These are phyloP conservation scores for Strigops habroptila DNA, from an alignment of 2,113 vertebrate genomes.

Conservation along the genomic window DNA sequence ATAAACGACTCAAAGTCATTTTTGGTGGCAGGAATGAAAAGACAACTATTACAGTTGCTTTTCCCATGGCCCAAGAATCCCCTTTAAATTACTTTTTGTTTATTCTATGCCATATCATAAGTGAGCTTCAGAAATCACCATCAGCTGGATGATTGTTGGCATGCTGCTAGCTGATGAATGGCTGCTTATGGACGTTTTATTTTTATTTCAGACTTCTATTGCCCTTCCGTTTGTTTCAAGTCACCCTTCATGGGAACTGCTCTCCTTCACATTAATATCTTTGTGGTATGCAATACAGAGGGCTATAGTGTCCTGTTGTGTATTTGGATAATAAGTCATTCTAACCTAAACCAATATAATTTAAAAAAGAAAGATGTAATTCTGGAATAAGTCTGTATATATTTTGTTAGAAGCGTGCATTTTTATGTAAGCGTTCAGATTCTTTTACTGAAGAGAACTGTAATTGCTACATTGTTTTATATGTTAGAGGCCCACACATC, in stretches of 20 bases:
- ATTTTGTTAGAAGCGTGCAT: not conserved
- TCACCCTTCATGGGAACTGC: not conserved
- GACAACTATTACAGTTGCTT: not conserved
- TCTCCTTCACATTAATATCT: not conserved
- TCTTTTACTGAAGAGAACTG: constrained; percentile 46
- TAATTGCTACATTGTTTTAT: constrained; percentile 28
- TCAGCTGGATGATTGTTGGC: not conserved
- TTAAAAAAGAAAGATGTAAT: not conserved
- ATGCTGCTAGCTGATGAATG: not conserved
- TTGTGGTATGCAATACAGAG: not conserved
- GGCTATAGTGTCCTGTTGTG: not conserved
- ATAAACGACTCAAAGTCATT: not conserved
- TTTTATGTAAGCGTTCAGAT: constrained; percentile 9
- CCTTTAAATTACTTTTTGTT: not conserved
- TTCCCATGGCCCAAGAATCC: not conserved
- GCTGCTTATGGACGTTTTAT: not conserved
- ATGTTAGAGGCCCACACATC: constrained; percentile 12
- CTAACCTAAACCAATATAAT: not conserved
- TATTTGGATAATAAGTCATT: not conserved
- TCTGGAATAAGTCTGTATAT: not conserved
- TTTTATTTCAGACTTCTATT: not conserved
- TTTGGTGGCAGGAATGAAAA: not conserved
- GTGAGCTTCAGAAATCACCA: not conserved
- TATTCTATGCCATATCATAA: not conserved
- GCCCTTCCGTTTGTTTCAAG: not conserved